These are phyloP conservation scores for Scaptomyza cyrtandrae DNA, from an alignment of 2,888 invertebrate species.

Conservation along the genomic window DNA sequence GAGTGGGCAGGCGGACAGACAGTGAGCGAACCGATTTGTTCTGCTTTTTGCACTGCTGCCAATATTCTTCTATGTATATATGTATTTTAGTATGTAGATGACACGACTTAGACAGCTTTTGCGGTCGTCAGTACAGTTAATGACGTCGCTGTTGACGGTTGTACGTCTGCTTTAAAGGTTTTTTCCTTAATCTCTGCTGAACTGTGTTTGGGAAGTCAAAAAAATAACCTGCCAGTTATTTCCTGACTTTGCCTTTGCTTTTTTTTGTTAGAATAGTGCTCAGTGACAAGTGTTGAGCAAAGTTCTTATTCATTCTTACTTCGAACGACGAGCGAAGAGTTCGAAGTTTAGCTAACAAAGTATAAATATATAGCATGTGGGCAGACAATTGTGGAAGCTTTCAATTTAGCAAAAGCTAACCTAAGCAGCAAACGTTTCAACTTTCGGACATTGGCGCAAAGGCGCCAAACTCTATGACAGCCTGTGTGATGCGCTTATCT, in stretches of 20 bases:
- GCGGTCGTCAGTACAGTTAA: constrained; percentile 64
- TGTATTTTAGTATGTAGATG: constrained; percentile 22
- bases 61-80: constrained; percentile 33
- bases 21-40: constrained; percentile 41
- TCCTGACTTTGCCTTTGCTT: constrained; percentile 18
- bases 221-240: constrained; percentile 28
- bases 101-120: constrained; percentile 69
- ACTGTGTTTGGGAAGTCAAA: constrained; percentile 4
- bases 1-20: neutral
- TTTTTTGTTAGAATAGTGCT: constrained; percentile 9
- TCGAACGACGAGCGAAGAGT: constrained; percentile 7
- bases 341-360: constrained; percentile 5
- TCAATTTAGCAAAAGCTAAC: constrained; percentile 17
- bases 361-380: constrained; percentile 1
- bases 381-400: constrained; percentile 6
- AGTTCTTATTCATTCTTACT: constrained; percentile 5
- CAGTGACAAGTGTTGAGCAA: constrained; percentile 9
- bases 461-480: constrained; percentile 62
- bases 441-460: constrained; percentile 46
- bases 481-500: constrained; percentile 64
- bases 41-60: constrained; percentile 41
- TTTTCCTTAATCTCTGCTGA: constrained; percentile 30
- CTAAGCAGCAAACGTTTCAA: constrained; percentile 37
- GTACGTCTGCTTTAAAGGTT: constrained; percentile 71
- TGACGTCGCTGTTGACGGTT: constrained; percentile 58